Conservation (phyloP, 2,797 vertebrate genomes). For the Acanthiza pusilla region DNA sequence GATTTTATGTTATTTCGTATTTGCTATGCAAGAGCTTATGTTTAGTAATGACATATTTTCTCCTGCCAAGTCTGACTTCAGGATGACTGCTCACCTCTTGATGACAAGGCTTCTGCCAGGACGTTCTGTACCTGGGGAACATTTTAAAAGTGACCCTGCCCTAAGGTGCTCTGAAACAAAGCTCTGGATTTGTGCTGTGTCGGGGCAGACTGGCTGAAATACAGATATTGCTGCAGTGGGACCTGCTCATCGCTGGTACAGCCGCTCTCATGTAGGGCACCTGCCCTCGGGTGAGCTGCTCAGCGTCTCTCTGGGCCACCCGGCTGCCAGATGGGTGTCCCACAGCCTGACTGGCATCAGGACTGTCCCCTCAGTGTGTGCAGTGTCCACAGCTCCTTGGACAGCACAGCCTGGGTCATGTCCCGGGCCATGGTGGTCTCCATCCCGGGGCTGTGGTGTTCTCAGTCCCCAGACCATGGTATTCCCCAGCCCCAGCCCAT, state of each 20-base stretch:
- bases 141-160: not conserved
- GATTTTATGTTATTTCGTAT: not conserved
- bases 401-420: not conserved
- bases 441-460: accelerated
- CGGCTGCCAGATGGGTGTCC: accelerated
- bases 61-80: not conserved
- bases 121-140: not conserved
- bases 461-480: accelerated
- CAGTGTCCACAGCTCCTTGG: not conserved
- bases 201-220: not conserved
- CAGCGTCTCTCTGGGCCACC: not conserved
- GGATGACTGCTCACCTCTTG: not conserved
- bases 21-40: not conserved
- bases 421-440: not conserved
- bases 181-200: not conserved
- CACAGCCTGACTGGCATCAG: not conserved
- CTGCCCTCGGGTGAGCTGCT: accelerated
- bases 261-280: accelerated
- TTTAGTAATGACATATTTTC: not conserved
- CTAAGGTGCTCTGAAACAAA: not conserved
- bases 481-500: not conserved
- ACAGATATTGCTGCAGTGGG: not conserved
- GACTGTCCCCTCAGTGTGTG: accelerated
- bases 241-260: not conserved
- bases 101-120: not conserved